Conservation (phyloP, 30 jellyfish, hydroid and myxozoan genomes). For the Pelagia noctiluca region DNA sequence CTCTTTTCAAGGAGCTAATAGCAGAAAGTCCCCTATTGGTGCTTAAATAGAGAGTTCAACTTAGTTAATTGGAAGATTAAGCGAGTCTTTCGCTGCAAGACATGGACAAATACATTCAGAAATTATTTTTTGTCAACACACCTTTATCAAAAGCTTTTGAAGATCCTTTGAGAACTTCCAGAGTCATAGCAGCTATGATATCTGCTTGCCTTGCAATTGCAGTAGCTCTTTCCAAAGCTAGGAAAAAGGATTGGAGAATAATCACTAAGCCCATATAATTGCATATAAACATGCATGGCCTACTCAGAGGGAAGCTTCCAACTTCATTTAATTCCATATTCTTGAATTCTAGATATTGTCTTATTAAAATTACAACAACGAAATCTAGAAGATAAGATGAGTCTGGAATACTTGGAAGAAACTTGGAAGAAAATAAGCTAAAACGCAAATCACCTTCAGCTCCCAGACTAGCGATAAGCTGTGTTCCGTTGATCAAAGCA, state of each 20-base stretch:
- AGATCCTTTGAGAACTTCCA: conserved; percentile 93
- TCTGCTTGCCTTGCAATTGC: conserved; percentile 92
- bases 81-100: too few relatives aligned
- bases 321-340: too few relatives aligned
- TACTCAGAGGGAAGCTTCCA: too few relatives aligned
- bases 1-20: too few relatives aligned
- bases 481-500: conserved; percentile 95
- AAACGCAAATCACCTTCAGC: conserved; percentile 76
- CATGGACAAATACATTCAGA: too few relatives aligned
- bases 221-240: conserved; percentile 83
- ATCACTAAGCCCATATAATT: too few relatives aligned
- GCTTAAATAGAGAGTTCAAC: too few relatives aligned
- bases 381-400: neutral
- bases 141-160: conserved; percentile 87
- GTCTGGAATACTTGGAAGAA: neutral
- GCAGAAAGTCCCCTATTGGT: too few relatives aligned
- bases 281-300: too few relatives aligned
- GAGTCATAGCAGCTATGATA: conserved; percentile 86
- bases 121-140: neutral
- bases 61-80: too few relatives aligned
- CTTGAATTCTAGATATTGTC: too few relatives aligned
- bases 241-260: neutral
- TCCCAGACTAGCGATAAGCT: conserved; percentile 88
- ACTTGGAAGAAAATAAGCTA: neutral
- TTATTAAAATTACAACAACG: too few relatives aligned